A percentile compares a stretch with the other conserved stretches of the same genome.
These are phyloP conservation scores for Meteorus colon DNA, from an alignment of 2,888 invertebrate species.

Conservation along the genomic window DNA sequence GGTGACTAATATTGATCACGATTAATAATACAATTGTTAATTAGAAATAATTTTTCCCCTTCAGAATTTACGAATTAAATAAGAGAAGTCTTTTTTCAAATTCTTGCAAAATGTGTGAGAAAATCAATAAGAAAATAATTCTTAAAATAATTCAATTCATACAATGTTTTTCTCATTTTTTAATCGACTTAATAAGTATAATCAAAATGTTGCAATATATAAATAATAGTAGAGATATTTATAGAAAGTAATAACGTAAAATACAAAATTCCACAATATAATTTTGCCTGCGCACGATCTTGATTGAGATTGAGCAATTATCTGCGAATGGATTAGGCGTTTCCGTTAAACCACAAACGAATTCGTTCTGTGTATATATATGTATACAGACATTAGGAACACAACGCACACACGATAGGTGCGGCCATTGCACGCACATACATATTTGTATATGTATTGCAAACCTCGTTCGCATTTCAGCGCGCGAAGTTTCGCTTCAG, in stretches of 20 bases:
- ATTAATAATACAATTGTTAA: no score
- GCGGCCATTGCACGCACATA: conserved; percentile 29
- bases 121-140: neutral
- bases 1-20: no score
- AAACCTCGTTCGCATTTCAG: conserved; percentile 29
- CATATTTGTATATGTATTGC: conserved; percentile 8
- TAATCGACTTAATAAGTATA: neutral
- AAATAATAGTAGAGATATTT: neutral
- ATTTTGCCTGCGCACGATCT: conserved; percentile 23
- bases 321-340: conserved; percentile 24
- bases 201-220: neutral
- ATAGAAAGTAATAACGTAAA: neutral
- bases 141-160: neutral
- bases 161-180: neutral
- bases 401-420: conserved; percentile 22
- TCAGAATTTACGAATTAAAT: no score
- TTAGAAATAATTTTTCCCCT: no score
- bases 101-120: neutral
- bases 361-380: conserved; percentile 6
- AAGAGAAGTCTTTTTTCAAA: no score
- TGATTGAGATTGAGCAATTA: conserved; percentile 36
- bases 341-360: conserved; percentile 18
- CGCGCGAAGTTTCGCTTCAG: conserved; percentile 28
- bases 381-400: neutral
- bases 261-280: conserved; percentile 25